Percentiles rank a stretch among this genome's conserved stretches.
Evolutionary conservation across 2,888 invertebrate genomes (phyloP).

Genomic region (Drosophila hamatofila): DNA sequence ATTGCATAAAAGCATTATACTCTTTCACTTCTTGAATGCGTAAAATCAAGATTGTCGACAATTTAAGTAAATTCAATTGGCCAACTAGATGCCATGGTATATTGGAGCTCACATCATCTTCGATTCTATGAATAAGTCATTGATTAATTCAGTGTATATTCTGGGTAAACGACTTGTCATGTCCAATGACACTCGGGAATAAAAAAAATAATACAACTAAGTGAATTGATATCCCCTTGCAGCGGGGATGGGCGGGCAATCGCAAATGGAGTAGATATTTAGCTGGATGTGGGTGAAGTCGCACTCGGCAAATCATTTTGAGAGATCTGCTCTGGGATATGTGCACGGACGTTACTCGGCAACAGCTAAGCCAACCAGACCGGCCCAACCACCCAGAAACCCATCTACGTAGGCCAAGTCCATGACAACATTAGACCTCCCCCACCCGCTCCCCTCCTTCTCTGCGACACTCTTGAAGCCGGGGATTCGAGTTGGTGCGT

Average conservation of each 20-base stretch:
- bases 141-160: constrained; percentile 5
- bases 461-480: background rate
- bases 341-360: constrained; percentile 52
- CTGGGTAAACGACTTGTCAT: constrained; percentile 10
- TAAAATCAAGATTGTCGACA: background rate
- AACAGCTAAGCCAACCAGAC: constrained; percentile 35
- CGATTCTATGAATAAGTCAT: background rate
- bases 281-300: constrained; percentile 24
- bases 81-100: background rate
- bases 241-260: background rate
- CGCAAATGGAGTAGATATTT: constrained; percentile 5
- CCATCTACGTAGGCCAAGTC: constrained; percentile 27
- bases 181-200: constrained; percentile 21
- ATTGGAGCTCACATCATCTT: background rate
- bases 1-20: background rate
- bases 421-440: constrained; percentile 33
- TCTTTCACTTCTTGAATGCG: background rate
- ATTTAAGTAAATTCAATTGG: background rate
- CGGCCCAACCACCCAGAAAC: background rate
- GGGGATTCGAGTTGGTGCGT: constrained; percentile 67
- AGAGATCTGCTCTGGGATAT: constrained; percentile 18
- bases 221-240: constrained; percentile 25
- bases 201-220: constrained; percentile 28
- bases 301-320: constrained; percentile 34
- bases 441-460: background rate